These are phyloP conservation scores for Globodera rostochiensis DNA, from an alignment of 1,140 invertebrate species.

Conservation along the genomic window DNA sequence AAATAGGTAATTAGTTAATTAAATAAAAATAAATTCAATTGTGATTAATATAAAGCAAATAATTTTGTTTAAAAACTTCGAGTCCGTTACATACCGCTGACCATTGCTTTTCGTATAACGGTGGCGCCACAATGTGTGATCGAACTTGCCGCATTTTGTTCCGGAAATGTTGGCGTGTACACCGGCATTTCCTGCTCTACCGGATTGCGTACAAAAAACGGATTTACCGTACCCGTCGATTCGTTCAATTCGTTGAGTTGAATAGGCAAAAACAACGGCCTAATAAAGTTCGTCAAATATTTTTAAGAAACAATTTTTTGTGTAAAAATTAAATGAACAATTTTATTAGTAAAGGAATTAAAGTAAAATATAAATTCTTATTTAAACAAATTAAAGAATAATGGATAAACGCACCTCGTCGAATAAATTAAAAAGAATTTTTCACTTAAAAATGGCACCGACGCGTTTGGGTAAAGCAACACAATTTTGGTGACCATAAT, in stretches of 20 bases:
- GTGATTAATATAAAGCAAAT: too few relatives aligned
- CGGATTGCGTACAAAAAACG: not conserved
- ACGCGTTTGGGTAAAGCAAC: slow-evolving; percentile 6
- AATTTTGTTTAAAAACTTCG: too few relatives aligned
- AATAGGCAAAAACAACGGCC: not conserved
- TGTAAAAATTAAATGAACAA: too few relatives aligned
- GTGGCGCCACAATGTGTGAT: not conserved
- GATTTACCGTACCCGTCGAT: not conserved
- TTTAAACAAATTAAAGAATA: too few relatives aligned
- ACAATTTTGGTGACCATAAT: slow-evolving; percentile 14
- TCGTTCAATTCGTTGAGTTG: not conserved
- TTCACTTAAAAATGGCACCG: slow-evolving; percentile 67
- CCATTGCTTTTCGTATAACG: not conserved
- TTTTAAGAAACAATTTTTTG: too few relatives aligned
- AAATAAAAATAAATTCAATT: too few relatives aligned
- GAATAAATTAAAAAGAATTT: slow-evolving; percentile 63
- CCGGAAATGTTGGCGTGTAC: slow-evolving; percentile 7
- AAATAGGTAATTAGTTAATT: too few relatives aligned
- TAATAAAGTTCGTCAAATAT: not conserved
- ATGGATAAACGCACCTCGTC: not conserved
- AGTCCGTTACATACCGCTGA: not conserved
- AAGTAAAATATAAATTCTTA: too few relatives aligned
- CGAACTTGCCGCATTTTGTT: slow-evolving; percentile 7
- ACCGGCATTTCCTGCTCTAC: slow-evolving; percentile 11
- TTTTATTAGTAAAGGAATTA: too few relatives aligned